These are phyloP conservation scores for Thereva unica DNA, from an alignment of 2,888 invertebrate genomes.

Conservation along the genomic window DNA sequence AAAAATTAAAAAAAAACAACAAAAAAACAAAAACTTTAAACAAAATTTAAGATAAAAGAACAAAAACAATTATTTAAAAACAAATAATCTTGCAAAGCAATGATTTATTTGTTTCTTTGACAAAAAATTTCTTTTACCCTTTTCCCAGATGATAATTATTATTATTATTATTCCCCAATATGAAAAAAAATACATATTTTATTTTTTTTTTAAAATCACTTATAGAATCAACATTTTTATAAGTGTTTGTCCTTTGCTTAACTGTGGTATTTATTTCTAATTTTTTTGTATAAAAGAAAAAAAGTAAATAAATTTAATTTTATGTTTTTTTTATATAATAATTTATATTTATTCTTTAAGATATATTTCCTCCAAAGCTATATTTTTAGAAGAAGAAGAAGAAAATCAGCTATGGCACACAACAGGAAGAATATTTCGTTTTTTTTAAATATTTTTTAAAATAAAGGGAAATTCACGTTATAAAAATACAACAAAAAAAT, in stretches of 20 bases:
- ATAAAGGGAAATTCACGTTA: too few species aligned
- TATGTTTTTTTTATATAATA: slow-evolving; percentile 22
- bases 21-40: too few species aligned
- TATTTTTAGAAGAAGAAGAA: slow-evolving; percentile 18
- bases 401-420: slow-evolving; percentile 21
- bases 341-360: slow-evolving; percentile 31
- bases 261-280: slow-evolving; percentile 39
- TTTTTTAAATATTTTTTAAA: too few species aligned
- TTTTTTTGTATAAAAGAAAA: background rate
- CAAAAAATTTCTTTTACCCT: too few species aligned
- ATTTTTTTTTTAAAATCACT: slow-evolving; percentile 15
- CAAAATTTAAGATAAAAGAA: too few species aligned
- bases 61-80: too few species aligned
- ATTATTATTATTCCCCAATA: slow-evolving; percentile 1
- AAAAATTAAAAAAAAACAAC: too few species aligned
- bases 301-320: slow-evolving; percentile 33
- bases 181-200: slow-evolving; percentile 7
- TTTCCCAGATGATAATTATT: slow-evolving; percentile 2
- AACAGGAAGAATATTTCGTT: too few species aligned
- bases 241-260: slow-evolving; percentile 35
- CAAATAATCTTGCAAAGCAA: too few species aligned
- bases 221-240: slow-evolving; percentile 4
- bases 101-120: too few species aligned
- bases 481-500: too few species aligned
- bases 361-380: slow-evolving; percentile 26